Evolutionary conservation across 2,888 invertebrate genomes (phyloP).

Genomic region (Pachymerium ferrugineum): DNA sequence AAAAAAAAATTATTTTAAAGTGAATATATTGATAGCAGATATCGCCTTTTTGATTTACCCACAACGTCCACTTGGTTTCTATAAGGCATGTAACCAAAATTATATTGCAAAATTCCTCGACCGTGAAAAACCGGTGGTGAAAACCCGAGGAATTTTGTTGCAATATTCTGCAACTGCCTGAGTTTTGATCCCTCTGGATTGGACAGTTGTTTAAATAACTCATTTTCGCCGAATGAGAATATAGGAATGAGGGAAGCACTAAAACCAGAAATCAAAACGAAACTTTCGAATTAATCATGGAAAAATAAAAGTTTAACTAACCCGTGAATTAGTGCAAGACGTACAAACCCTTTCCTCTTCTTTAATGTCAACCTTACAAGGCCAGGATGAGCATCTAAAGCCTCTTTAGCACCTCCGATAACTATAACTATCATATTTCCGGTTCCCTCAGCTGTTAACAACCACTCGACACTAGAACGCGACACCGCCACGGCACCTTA

Average conservation of each 20-base stretch:
- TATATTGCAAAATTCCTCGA: slow-evolving; percentile 86
- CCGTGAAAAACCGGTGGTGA: slow-evolving; percentile 73
- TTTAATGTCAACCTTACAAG: slow-evolving; percentile 66
- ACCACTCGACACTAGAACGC: slow-evolving; percentile 58
- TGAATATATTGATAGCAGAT: no score
- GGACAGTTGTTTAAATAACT: slow-evolving; percentile 68
- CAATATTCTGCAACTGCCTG: no score
- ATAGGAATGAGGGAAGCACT: slow-evolving; percentile 80
- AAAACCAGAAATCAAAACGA: slow-evolving; percentile 37
- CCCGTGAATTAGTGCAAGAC: slow-evolving; percentile 67
- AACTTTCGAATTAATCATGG: no score
- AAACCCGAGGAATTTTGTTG: no score
- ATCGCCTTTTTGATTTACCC: slow-evolving; percentile 65
- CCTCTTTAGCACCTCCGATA: slow-evolving; percentile 85
- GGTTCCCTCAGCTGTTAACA: slow-evolving; percentile 44
- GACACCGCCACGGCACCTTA: slow-evolving; percentile 47
- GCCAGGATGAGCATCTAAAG: slow-evolving; percentile 72
- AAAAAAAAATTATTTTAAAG: no score
- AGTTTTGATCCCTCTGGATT: no score
- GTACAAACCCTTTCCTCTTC: slow-evolving; percentile 70
- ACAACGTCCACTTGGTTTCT: slow-evolving; percentile 76
- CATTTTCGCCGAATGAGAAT: slow-evolving; percentile 84
- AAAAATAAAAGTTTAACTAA: no score
- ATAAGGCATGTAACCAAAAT: slow-evolving; percentile 76
- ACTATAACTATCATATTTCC: slow-evolving; percentile 66